A percentile compares a stretch with the other conserved stretches of the same genome.
Conservation (phyloP, 2,888 invertebrate genomes). For the Priocnemis perturbator region DNA sequence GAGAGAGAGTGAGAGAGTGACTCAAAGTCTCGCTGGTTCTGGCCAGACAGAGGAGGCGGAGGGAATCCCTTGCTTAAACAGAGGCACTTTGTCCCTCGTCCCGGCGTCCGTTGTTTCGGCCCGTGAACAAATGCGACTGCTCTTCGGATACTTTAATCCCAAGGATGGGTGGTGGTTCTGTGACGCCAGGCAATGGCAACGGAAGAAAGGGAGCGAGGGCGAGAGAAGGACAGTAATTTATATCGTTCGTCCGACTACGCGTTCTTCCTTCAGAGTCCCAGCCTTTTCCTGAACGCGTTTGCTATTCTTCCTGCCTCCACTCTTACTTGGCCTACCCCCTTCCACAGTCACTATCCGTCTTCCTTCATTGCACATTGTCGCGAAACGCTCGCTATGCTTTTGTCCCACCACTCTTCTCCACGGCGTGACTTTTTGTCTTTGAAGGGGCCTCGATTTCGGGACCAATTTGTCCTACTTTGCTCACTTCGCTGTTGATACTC, state of each 20-base stretch:
- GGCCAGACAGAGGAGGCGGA: slow-evolving; percentile 14
- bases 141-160: slow-evolving; percentile 69
- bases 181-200: background rate
- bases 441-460: too few relatives aligned
- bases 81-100: slow-evolving; percentile 56
- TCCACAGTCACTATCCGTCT: slow-evolving; percentile 1
- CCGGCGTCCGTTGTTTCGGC: slow-evolving; percentile 58
- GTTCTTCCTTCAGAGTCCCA: slow-evolving; percentile 29
- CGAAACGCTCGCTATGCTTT: background rate
- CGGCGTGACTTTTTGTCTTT: background rate
- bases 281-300: slow-evolving; percentile 7
- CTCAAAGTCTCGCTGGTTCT: slow-evolving; percentile 3
- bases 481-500: too few relatives aligned
- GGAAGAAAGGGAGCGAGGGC: background rate
- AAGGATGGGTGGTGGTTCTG: slow-evolving; percentile 46
- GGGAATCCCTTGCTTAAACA: slow-evolving; percentile 60
- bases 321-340: slow-evolving; percentile 12
- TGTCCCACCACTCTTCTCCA: background rate
- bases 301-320: slow-evolving; percentile 17
- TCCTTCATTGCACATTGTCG: background rate
- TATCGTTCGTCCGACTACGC: slow-evolving; percentile 52
- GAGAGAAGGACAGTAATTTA: slow-evolving; percentile 50
- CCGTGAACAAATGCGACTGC: slow-evolving; percentile 66
- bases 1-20: too few relatives aligned
- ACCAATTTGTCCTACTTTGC: too few relatives aligned